These are phyloP conservation scores for Nephrotoma flavescens DNA, from an alignment of 2,888 invertebrate species.

Conservation along the genomic window DNA sequence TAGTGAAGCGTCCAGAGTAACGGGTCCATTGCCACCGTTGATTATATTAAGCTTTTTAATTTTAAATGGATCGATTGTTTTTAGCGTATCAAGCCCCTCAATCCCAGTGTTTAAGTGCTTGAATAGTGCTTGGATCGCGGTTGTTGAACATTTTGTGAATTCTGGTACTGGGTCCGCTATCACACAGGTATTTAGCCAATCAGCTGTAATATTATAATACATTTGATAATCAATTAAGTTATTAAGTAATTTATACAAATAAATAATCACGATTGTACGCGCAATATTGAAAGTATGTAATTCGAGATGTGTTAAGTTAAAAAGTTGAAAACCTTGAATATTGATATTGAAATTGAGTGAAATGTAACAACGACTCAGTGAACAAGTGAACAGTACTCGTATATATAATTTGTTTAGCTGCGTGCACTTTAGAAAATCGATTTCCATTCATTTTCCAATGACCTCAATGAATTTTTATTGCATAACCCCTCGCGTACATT, in stretches of 20 bases:
- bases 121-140: conserved; percentile 53
- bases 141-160: conserved; percentile 50
- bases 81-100: conserved; percentile 31
- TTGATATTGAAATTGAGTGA: background rate
- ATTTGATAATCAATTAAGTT: background rate
- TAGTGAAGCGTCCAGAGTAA: conserved; percentile 52
- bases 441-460: background rate
- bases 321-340: background rate
- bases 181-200: conserved; percentile 50
- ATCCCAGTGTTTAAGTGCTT: conserved; percentile 40
- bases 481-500: background rate
- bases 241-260: too few relatives aligned
- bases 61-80: conserved; percentile 49
- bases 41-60: conserved; percentile 48
- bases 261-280: background rate
- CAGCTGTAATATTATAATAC: conserved; percentile 35
- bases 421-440: background rate
- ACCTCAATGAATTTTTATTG: background rate
- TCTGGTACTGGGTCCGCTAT: conserved; percentile 38
- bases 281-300: background rate
- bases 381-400: background rate
- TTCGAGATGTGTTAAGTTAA: background rate
- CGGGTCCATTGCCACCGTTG: conserved; percentile 49
- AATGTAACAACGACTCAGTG: background rate
- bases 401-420: background rate